Conservation (phyloP, 2,888 invertebrate genomes). For the Luperina testacea region DNA sequence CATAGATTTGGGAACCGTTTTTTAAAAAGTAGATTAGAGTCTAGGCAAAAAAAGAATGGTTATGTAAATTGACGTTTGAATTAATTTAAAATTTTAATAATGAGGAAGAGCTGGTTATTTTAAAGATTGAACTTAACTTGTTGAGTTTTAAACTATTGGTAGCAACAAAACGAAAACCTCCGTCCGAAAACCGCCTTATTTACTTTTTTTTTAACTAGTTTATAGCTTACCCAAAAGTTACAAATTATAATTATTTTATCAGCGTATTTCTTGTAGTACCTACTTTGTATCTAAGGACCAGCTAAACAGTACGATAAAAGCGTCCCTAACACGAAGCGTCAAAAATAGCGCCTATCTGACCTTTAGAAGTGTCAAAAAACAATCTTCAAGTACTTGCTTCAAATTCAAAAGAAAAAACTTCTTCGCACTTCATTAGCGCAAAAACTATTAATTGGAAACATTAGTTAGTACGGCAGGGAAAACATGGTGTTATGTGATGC, state of each 20-base stretch:
- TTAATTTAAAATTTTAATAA: background rate
- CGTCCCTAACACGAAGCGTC: conserved; percentile 7
- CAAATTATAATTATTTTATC: background rate
- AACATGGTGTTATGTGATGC: conserved; percentile 17
- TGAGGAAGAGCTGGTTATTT: background rate
- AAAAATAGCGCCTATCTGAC: background rate
- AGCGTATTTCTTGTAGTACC: too few relatives aligned
- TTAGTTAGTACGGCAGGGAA: background rate
- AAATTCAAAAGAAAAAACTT: background rate
- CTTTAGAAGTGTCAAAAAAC: conserved; percentile 1
- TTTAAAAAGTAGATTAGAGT: background rate
- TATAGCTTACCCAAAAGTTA: background rate
- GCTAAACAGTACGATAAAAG: background rate
- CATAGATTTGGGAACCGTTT: conserved; percentile 20
- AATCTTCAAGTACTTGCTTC: conserved; percentile 2
- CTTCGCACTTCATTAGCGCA: background rate
- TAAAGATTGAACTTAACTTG: background rate
- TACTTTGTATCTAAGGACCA: background rate
- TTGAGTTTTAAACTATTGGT: background rate
- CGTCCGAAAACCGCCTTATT: background rate
- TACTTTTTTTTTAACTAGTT: background rate
- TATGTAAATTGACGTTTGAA: background rate
- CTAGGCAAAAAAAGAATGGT: background rate
- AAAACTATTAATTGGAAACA: conserved; percentile 16
- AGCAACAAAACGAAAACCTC: too few relatives aligned